These are phyloP conservation scores for Ceramica pisi DNA, from an alignment of 2,888 invertebrate species.

Conservation along the genomic window DNA sequence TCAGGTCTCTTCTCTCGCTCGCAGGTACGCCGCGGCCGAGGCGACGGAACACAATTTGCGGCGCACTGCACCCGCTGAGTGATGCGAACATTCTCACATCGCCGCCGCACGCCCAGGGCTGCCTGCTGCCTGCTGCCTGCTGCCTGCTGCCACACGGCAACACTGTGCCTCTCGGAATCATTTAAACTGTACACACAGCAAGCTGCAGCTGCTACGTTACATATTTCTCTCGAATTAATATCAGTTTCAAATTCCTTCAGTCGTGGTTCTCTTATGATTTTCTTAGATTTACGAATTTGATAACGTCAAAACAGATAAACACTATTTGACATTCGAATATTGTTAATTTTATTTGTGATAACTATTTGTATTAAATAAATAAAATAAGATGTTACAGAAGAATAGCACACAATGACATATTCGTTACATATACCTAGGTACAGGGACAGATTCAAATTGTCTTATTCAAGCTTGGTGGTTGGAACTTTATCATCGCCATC, in stretches of 20 bases:
- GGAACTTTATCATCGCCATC: not conserved
- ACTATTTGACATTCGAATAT: too few species aligned
- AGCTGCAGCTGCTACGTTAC: not conserved
- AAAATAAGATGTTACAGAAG: not conserved
- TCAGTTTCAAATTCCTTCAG: not conserved
- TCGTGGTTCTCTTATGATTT: not conserved
- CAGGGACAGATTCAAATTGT: not conserved
- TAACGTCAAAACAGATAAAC: not conserved
- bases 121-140: conserved; percentile 3
- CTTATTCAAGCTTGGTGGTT: not conserved
- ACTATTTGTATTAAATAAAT: too few species aligned
- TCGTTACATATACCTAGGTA: not conserved
- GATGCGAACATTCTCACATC: conserved; percentile 10
- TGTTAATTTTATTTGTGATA: too few species aligned
- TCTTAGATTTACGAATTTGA: not conserved
- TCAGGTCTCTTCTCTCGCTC: not conserved
- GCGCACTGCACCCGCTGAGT: conserved; percentile 25
- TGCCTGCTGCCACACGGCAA: not conserved
- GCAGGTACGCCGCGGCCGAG: not conserved
- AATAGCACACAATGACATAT: not conserved
- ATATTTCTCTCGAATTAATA: not conserved
- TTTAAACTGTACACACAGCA: not conserved
- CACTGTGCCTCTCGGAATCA: not conserved
- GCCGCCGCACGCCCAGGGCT: conserved; percentile 1
- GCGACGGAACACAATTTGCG: conserved; percentile 21